Evolutionary conservation across 1,140 invertebrate species (phyloP).

Genomic region (Nephila pilipes): DNA sequence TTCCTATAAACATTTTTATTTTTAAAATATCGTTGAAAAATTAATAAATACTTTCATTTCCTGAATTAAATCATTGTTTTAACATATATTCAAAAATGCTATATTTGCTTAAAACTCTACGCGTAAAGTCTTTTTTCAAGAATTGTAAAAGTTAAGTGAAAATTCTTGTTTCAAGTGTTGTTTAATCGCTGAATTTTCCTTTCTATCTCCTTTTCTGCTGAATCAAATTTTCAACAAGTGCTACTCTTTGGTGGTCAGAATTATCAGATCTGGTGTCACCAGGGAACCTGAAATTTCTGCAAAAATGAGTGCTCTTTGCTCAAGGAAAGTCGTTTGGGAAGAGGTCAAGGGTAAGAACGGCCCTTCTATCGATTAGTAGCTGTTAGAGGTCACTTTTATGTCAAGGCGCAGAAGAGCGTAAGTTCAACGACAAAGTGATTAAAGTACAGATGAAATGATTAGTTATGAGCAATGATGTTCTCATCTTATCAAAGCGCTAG

Average conservation of each 20-base stretch:
- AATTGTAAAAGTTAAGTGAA: no score
- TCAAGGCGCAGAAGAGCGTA: conserved; percentile 11
- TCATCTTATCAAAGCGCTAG: background rate
- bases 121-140: no score
- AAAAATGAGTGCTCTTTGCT: background rate
- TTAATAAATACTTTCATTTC: no score
- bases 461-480: conserved; percentile 4
- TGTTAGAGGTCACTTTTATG: conserved; percentile 55
- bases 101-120: no score
- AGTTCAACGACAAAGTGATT: conserved; percentile 34
- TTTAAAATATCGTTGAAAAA: no score
- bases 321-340: background rate
- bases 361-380: conserved; percentile 32
- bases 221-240: background rate
- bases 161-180: no score
- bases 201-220: no score
- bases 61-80: no score
- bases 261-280: background rate
- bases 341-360: conserved; percentile 54
- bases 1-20: no score
- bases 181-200: no score
- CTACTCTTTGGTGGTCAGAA: background rate
- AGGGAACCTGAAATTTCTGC: background rate
- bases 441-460: conserved; percentile 22
- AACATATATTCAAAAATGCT: no score